These are phyloP conservation scores for Cabera pusaria DNA, from an alignment of 2,888 invertebrate species.

Conservation along the genomic window DNA sequence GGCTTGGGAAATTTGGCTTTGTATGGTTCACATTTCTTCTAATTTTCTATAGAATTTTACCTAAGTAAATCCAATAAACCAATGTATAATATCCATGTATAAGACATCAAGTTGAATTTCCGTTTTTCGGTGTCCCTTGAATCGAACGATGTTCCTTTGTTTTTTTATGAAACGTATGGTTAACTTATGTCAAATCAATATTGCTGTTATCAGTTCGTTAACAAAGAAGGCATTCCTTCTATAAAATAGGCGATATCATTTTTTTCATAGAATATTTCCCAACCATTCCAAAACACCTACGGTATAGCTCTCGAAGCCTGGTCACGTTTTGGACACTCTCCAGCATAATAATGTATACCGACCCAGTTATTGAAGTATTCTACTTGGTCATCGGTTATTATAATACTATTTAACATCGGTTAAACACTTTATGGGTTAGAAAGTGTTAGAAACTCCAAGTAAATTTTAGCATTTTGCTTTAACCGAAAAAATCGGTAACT, in stretches of 20 bases:
- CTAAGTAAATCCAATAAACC: too few species aligned
- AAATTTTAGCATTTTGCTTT: too few species aligned
- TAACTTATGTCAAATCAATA: too few species aligned
- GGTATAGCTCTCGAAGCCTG: slow-evolving; percentile 5
- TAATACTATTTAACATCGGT: slow-evolving; percentile 6
- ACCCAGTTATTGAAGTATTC: slow-evolving; percentile 19
- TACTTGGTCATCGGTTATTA: slow-evolving; percentile 13
- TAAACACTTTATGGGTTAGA: background rate
- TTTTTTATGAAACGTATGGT: too few species aligned
- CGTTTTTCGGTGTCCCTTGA: too few species aligned
- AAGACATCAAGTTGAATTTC: background rate
- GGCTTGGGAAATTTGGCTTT: slow-evolving; percentile 38
- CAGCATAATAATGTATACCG: slow-evolving; percentile 17
- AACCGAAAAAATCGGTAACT: too few species aligned
- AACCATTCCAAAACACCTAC: slow-evolving; percentile 2
- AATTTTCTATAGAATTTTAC: slow-evolving; percentile 10
- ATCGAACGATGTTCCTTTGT: too few species aligned
- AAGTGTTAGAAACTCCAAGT: background rate
- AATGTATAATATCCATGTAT: too few species aligned
- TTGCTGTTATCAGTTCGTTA: too few species aligned
- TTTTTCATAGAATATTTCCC: background rate
- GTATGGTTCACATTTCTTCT: slow-evolving; percentile 14
- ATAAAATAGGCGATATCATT: too few species aligned
- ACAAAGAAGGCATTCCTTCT: too few species aligned
- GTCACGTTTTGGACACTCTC: slow-evolving; percentile 21